Conservation (phyloP, 2,797 vertebrate genomes). For the Chaunax sp. region DNA sequence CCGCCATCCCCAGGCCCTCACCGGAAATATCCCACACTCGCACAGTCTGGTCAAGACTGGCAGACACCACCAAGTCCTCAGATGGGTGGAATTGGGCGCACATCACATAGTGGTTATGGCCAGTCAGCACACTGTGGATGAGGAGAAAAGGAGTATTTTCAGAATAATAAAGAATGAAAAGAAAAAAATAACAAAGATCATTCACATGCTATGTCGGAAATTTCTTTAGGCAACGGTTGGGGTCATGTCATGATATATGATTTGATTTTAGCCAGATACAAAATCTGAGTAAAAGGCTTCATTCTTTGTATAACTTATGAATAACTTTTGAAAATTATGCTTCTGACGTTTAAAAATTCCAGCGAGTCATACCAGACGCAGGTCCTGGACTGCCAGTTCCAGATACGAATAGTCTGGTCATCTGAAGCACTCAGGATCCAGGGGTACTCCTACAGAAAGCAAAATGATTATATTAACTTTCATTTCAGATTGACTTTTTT, state of each 20-base stretch:
- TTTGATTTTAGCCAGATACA: not conserved
- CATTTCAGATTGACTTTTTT: not conserved
- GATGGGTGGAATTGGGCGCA: conserved; percentile 97
- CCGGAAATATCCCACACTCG: conserved; percentile 99
- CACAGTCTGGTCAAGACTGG: conserved; percentile 97
- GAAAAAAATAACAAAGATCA: not conserved
- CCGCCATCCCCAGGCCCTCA: conserved; percentile 83
- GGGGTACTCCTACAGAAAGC: conserved; percentile 89
- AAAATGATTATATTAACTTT: not conserved
- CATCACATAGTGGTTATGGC: conserved; percentile 99
- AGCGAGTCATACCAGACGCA: conserved; percentile 90
- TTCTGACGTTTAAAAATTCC: not conserved
- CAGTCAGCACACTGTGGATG: conserved; percentile 90
- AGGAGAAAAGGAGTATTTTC: conserved; percentile 4
- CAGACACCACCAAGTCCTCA: conserved; percentile 96
- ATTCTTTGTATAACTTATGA: not conserved
- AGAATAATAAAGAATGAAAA: not conserved
- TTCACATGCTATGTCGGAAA: fast-evolving
- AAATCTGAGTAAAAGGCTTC: not conserved
- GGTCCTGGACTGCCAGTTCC: conserved; percentile 99
- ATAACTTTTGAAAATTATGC: not conserved
- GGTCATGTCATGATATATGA: too few species aligned
- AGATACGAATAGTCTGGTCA: conserved; percentile 97
- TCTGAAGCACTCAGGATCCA: conserved; percentile 99
- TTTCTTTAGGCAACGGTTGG: not conserved